Evolutionary conservation across 1,140 invertebrate species (phyloP).

Genomic region (Drosophila ananassae): DNA sequence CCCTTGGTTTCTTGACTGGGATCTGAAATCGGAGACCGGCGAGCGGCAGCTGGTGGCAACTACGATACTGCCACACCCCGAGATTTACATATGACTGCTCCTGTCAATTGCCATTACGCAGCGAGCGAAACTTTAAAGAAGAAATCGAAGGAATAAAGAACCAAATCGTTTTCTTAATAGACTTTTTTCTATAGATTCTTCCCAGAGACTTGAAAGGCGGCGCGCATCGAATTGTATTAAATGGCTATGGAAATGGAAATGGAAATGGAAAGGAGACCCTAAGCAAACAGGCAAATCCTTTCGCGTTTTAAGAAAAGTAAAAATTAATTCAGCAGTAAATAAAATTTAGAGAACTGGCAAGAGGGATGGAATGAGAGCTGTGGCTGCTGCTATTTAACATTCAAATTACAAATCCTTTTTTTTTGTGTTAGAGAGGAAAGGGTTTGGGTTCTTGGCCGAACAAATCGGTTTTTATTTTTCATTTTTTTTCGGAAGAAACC

Average conservation of each 20-base stretch:
- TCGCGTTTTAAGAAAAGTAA: conserved; percentile 53
- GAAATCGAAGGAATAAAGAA: conserved; percentile 19
- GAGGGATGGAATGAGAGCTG: conserved; percentile 21
- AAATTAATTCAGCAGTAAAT: conserved; percentile 82
- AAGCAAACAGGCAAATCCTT: conserved; percentile 70
- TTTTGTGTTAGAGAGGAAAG: conserved; percentile 19
- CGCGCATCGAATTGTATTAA: conserved; percentile 31
- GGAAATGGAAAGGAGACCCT: conserved; percentile 55
- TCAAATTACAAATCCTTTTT: conserved; percentile 80
- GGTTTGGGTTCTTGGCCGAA: conserved; percentile 28
- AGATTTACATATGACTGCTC: conserved; percentile 76
- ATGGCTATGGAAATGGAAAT: conserved; percentile 16
- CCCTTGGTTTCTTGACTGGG: conserved; percentile 21
- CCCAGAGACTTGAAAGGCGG: conserved; percentile 43
- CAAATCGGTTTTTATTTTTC: conserved; percentile 54
- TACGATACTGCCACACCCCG: conserved; percentile 31
- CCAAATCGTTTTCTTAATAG: conserved; percentile 67
- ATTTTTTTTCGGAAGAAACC: conserved; percentile 3
- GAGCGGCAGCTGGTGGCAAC: conserved; percentile 37
- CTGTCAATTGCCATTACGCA: conserved; percentile 74
- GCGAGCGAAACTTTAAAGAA: conserved; percentile 39
- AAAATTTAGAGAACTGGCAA: conserved; percentile 49
- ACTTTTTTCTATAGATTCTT: conserved; percentile 37
- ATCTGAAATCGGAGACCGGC: conserved; percentile 45
- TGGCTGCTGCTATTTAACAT: conserved; percentile 72